Percentiles rank a stretch among this genome's conserved stretches.
Conservation (phyloP, 2,888 invertebrate species). For the Macaria liturata region DNA sequence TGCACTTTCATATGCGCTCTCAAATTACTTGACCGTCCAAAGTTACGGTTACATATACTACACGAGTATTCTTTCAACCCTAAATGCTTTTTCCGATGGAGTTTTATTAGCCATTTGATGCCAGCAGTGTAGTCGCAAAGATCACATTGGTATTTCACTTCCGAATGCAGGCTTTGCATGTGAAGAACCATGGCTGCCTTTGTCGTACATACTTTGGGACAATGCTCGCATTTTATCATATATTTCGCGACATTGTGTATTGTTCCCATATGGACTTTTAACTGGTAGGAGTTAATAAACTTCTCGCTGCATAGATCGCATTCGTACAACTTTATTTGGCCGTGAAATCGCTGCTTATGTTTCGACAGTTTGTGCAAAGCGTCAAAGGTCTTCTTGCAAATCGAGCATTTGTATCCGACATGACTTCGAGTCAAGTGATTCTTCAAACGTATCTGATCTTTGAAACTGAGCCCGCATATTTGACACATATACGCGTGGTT, state of each 20-base stretch:
- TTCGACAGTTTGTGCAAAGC: slow-evolving; percentile 50
- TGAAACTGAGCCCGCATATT: slow-evolving; percentile 62
- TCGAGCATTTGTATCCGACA: slow-evolving; percentile 49
- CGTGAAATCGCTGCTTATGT: slow-evolving; percentile 60
- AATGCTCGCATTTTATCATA: slow-evolving; percentile 60
- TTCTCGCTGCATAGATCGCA: slow-evolving; percentile 55
- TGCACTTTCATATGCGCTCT: slow-evolving; percentile 68
- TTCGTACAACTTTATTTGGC: slow-evolving; percentile 43
- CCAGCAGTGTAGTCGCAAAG: slow-evolving; percentile 62
- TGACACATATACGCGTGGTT: slow-evolving; percentile 61
- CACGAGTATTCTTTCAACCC: slow-evolving; percentile 78
- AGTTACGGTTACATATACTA: slow-evolving; percentile 79
- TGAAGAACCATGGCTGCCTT: slow-evolving; percentile 81
- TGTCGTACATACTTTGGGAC: slow-evolving; percentile 69
- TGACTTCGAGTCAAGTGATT: slow-evolving; percentile 58
- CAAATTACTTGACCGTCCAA: slow-evolving; percentile 79
- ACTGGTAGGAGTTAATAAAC: slow-evolving; percentile 55
- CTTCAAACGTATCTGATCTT: slow-evolving; percentile 53
- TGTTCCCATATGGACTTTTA: slow-evolving; percentile 69
- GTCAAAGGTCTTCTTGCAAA: slow-evolving; percentile 73
- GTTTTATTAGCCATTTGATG: slow-evolving; percentile 60
- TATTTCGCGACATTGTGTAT: slow-evolving; percentile 68
- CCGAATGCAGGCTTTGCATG: slow-evolving; percentile 75
- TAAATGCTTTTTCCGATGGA: slow-evolving; percentile 76
- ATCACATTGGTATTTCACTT: slow-evolving; percentile 57